Percentiles rank a stretch among this genome's conserved stretches.
Conservation (phyloP, 1,140 invertebrate genomes). For the Pentalonia nigronervosa region DNA sequence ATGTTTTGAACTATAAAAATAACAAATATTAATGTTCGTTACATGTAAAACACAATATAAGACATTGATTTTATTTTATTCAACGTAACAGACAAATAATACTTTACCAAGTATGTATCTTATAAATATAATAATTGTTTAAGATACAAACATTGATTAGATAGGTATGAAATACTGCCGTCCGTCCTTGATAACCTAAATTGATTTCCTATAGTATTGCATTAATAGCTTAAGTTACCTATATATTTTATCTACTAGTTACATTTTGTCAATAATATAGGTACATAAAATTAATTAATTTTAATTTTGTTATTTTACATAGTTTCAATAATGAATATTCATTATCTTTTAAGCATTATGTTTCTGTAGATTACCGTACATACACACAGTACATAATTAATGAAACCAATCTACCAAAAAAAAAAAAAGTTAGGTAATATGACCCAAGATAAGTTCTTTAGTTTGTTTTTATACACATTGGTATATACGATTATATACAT, state of each 20-base stretch:
- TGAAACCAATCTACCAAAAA: neutral
- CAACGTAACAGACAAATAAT: neutral
- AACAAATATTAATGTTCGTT: neutral
- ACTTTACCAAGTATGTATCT: neutral
- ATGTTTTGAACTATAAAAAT: neutral
- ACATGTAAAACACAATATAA: neutral
- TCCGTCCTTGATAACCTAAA: neutral
- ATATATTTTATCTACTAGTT: neutral
- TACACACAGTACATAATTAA: neutral
- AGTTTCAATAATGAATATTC: slow-evolving; percentile 31
- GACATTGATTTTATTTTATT: neutral
- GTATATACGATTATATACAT: neutral
- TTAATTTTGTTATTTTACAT: neutral
- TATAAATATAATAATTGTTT: neutral
- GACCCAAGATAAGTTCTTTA: slow-evolving; percentile 39
- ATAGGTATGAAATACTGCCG: neutral
- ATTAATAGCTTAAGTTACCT: neutral
- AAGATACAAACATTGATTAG: neutral
- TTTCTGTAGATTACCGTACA: neutral
- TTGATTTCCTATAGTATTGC: neutral
- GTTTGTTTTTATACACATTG: slow-evolving; percentile 1
- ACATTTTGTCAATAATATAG: neutral
- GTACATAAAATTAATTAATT: slow-evolving; percentile 4
- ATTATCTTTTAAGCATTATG: neutral
- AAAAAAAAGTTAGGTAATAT: slow-evolving; percentile 44